Base-by-base conservation (phyloP, 2,113 vertebrate genomes). In the Setophaga kirtlandii region DNA sequence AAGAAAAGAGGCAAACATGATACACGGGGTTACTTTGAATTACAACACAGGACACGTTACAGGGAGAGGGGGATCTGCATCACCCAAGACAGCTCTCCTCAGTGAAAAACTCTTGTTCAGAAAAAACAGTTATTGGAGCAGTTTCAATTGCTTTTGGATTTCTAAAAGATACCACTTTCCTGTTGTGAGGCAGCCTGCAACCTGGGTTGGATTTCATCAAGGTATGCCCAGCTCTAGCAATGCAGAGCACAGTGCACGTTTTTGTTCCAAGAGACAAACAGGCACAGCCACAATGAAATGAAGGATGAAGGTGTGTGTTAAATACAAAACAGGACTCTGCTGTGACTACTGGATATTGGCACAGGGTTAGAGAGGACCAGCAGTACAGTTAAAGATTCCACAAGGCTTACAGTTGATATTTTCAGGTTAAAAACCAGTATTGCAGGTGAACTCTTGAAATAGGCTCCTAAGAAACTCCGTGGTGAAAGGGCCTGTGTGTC, bases 111-210 rank as follows among this genome's bases (percentile, higher is more conserved):
- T 76, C 50, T 31, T 68, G 27, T 60, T 92, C 67, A 69, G 58
- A 24, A 30, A 83, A 86, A 73, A 2, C 15, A 69, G 15, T 68
- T 55, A 39, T 5, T 49, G 41, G 5, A 77, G 79, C 60, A 41
- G 33, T 64, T 94, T 39, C n/a, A 75, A 42, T 78, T 27, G 76
- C 39, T 87, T 92, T 93, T 71, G 83, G 76, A 56, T 87, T 87
- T 90, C 80, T 92, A 42, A 90, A 96, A 97, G 96, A 96, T 93
- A 94, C 95, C 96, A 97, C 90, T 96, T 97, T 95, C 65, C 73
- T 92, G 44, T 53, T 87, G 86, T 82, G 83, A 96, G 79, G 90
- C 87, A 96, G 85, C 74, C 91, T 82, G 78, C 65, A 22, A 15
- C 49, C 88, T 49, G 86, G 68, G 21, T 13, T 86, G 94, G 90